Percentiles rank a stretch among this genome's conserved stretches.
These are phyloP conservation scores for Folsomia manolachei DNA, from an alignment of 2,888 invertebrate species.

Conservation along the genomic window DNA sequence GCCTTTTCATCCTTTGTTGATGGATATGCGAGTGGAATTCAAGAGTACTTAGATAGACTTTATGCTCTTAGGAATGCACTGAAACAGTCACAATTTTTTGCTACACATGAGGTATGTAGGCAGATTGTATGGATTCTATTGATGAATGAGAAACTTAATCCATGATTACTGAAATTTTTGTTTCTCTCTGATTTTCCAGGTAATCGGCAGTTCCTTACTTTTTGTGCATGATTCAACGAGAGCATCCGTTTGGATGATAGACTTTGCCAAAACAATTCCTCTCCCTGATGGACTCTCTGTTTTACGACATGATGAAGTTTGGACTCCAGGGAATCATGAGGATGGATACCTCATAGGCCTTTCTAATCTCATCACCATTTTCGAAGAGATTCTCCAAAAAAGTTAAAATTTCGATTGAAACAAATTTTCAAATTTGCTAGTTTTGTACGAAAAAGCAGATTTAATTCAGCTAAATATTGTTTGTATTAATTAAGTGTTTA, in stretches of 20 bases:
- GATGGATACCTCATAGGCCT: slow-evolving; percentile 92
- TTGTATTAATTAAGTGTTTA: background rate
- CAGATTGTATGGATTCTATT: background rate
- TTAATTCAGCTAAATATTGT: background rate
- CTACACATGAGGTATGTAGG: slow-evolving; percentile 70
- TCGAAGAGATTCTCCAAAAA: slow-evolving; percentile 54
- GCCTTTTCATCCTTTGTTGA: slow-evolving; percentile 78
- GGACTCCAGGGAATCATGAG: slow-evolving; percentile 91
- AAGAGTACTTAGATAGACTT: slow-evolving; percentile 72
- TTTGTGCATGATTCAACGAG: slow-evolving; percentile 88
- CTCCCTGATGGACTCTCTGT: slow-evolving; percentile 67
- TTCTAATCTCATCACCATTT: slow-evolving; percentile 82
- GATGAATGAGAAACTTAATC: background rate
- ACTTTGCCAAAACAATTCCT: slow-evolving; percentile 82
- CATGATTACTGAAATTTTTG: background rate
- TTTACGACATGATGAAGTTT: slow-evolving; percentile 76
- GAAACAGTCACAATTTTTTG: slow-evolving; percentile 84
- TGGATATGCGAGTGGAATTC: slow-evolving; percentile 71
- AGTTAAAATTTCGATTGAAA: background rate
- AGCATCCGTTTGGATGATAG: slow-evolving; percentile 94
- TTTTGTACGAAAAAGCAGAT: background rate
- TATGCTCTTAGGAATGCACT: slow-evolving; percentile 78
- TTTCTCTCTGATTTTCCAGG: slow-evolving; percentile 57
- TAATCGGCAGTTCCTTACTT: slow-evolving; percentile 89
- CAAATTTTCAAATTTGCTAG: background rate